A percentile compares a stretch with the other conserved stretches of the same genome.
These are phyloP conservation scores for Erythrocebus patas DNA, from an alignment of 2,113 vertebrate genomes.

Conservation along the genomic window DNA sequence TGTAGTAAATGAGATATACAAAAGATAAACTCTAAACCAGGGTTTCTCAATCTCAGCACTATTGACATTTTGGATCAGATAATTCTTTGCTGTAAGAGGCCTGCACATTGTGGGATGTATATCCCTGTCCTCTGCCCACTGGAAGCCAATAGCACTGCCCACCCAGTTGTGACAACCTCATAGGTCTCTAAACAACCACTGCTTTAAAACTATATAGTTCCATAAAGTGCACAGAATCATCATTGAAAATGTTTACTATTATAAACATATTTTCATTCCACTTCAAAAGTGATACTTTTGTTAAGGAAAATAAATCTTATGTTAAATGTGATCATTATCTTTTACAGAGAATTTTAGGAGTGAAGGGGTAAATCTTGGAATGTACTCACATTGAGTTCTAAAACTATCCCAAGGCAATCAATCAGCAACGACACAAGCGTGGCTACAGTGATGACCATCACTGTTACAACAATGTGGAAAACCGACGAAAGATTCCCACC, in stretches of 20 bases:
- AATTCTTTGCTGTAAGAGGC: background rate
- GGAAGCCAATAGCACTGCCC: background rate
- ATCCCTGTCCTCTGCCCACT: background rate
- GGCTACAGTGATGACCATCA: slow-evolving; percentile 85
- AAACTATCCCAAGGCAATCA: slow-evolving; percentile 94
- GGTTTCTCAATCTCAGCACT: background rate
- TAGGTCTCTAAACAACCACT: background rate
- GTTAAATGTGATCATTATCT: background rate
- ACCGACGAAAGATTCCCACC: slow-evolving; percentile 84
- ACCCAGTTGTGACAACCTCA: background rate
- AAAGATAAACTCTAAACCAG: background rate
- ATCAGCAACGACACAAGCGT: slow-evolving; percentile 87
- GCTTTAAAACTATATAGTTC: background rate
- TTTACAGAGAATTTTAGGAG: background rate
- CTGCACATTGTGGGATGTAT: background rate
- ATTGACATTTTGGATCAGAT: background rate
- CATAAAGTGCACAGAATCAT: background rate
- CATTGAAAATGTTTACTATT: background rate
- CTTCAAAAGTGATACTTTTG: background rate
- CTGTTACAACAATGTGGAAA: slow-evolving; percentile 87
- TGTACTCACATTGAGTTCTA: slow-evolving; percentile 94
- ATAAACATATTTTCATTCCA: slow-evolving; percentile 2
- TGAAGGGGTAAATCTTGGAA: slow-evolving; percentile 15
- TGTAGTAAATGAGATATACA: background rate
- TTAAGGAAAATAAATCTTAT: background rate